A percentile compares a stretch with the other conserved stretches of the same genome.
These are phyloP conservation scores for Sciaenops ocellatus DNA, from an alignment of 2,797 vertebrate species.

Conservation along the genomic window DNA sequence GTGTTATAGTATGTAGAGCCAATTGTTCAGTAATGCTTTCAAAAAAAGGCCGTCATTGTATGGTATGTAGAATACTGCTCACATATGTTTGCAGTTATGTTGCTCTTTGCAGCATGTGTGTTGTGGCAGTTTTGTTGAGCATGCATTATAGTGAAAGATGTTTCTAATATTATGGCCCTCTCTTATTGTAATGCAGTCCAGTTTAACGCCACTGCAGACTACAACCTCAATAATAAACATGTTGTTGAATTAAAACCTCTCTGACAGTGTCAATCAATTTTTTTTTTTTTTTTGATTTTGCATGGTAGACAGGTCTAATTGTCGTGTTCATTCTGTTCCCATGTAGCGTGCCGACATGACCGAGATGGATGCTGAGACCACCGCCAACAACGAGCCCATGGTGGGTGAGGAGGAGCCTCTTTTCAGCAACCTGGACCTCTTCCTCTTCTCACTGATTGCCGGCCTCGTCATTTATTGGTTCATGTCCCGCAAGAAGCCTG, in stretches of 20 bases:
- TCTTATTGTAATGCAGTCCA: too few relatives aligned
- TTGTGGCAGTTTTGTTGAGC: too few relatives aligned
- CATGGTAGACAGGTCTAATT: not conserved
- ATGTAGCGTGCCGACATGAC: slow-evolving; percentile 75
- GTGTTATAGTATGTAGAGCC: not conserved
- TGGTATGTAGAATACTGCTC: slow-evolving; percentile 7
- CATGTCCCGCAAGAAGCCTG: slow-evolving; percentile 93
- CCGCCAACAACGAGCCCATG: slow-evolving; percentile 51
- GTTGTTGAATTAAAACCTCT: too few relatives aligned
- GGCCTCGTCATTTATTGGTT: slow-evolving; percentile 93
- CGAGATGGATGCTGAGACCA: slow-evolving; percentile 77
- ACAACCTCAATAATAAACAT: too few relatives aligned
- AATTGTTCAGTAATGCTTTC: slow-evolving; percentile 14
- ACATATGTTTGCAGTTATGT: slow-evolving; percentile 44
- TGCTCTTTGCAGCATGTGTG: slow-evolving; percentile 9
- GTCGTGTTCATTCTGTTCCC: not conserved
- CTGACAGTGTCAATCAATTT: too few relatives aligned
- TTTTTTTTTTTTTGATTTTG: too few relatives aligned
- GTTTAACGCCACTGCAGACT: too few relatives aligned
- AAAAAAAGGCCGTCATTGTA: slow-evolving; percentile 55
- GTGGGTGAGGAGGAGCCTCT: slow-evolving; percentile 83
- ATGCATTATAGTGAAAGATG: too few relatives aligned
- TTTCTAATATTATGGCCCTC: too few relatives aligned
- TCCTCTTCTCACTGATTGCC: slow-evolving; percentile 91
- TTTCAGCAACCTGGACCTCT: slow-evolving; percentile 91